Percentiles rank a stretch among this genome's conserved stretches.
These are phyloP conservation scores for Halocaridina rubra DNA, from an alignment of 2,888 invertebrate species.

Conservation along the genomic window DNA sequence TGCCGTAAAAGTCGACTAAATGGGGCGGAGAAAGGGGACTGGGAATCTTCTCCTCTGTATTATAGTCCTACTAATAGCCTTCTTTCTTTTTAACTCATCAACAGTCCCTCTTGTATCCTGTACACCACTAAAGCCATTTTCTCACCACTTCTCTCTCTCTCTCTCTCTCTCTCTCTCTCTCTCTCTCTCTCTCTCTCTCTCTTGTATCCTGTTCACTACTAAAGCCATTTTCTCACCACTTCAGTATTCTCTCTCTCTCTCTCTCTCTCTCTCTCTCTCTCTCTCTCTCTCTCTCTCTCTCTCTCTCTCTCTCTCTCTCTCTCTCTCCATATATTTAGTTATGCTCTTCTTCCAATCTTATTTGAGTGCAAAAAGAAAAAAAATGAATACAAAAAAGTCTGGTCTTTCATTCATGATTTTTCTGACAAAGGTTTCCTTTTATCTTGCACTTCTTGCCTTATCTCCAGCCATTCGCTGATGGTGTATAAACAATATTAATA, in stretches of 20 bases:
- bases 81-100: too few species aligned
- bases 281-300: constrained; percentile 13
- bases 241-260: constrained; percentile 25
- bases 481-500: background rate
- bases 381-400: too few species aligned
- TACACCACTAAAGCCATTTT: background rate
- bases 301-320: background rate
- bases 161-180: constrained; percentile 9
- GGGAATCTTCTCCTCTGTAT: too few species aligned
- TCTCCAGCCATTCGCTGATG: background rate
- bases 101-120: too few species aligned
- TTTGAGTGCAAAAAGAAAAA: too few species aligned
- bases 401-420: background rate
- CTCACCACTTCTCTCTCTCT: constrained; percentile 21
- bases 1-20: too few species aligned
- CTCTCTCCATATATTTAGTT: too few species aligned
- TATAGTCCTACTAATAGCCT: too few species aligned
- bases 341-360: too few species aligned
- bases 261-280: constrained; percentile 11
- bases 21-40: too few species aligned
- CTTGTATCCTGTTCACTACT: background rate
- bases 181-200: constrained; percentile 11
- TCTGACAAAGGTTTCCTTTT: background rate
- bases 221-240: background rate
- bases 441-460: background rate